Percentiles rank a stretch among this genome's conserved stretches.
phyloP scores from a whole-genome alignment of 2,888 invertebrate genomes.

The Drosophila robusta region DNA sequence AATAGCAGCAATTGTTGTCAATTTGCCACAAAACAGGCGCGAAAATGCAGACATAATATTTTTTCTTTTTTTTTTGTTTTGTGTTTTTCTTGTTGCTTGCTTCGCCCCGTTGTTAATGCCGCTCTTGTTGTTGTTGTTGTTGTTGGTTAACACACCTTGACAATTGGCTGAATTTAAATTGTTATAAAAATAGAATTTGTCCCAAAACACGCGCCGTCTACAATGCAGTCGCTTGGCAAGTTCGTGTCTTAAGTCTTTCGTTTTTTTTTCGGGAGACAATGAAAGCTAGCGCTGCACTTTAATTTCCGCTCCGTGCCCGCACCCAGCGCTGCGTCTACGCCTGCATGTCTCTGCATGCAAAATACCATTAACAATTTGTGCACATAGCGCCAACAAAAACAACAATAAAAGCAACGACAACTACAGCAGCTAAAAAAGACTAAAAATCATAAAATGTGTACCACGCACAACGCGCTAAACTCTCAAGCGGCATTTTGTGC shows the following conservation, averaged over 20 bases:
- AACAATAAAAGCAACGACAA: slow-evolving; percentile 16
- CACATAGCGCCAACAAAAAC: slow-evolving; percentile 60
- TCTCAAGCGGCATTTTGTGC: slow-evolving; percentile 30
- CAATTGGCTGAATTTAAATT: slow-evolving; percentile 78
- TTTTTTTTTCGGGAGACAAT: slow-evolving; percentile 66
- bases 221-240: slow-evolving; percentile 64
- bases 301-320: slow-evolving; percentile 25
- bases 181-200: slow-evolving; percentile 81
- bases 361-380: slow-evolving; percentile 72
- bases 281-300: slow-evolving; percentile 73
- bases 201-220: slow-evolving; percentile 75
- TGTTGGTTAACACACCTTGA: slow-evolving; percentile 72
- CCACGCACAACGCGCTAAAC: slow-evolving; percentile 60
- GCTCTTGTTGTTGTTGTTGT: slow-evolving; percentile 39
- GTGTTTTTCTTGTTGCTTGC: slow-evolving; percentile 21
- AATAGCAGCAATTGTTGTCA: slow-evolving; percentile 81
- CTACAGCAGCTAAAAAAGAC: slow-evolving; percentile 21
- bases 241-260: slow-evolving; percentile 80
- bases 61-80: slow-evolving; percentile 8
- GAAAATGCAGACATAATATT: slow-evolving; percentile 76
- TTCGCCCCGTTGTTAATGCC: slow-evolving; percentile 11
- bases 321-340: slow-evolving; percentile 13
- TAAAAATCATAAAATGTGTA: slow-evolving; percentile 62
- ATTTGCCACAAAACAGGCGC: slow-evolving; percentile 80
- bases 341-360: slow-evolving; percentile 58